These are phyloP conservation scores for Acromyrmex charruanus DNA, from an alignment of 1,140 invertebrate genomes.

Conservation along the genomic window DNA sequence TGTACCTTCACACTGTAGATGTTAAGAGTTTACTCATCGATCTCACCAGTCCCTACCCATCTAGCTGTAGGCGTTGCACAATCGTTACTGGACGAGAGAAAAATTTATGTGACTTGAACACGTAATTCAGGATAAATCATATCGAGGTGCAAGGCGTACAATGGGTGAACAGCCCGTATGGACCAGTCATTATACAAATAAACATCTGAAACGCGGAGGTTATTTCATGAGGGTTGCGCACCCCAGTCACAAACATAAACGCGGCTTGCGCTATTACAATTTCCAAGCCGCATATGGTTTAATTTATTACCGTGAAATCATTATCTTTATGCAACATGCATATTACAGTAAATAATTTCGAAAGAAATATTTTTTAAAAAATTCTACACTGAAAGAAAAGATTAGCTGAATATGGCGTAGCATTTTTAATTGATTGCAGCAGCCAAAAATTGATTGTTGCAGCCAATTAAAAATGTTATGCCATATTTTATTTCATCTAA, in stretches of 20 bases:
- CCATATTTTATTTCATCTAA: too few species aligned
- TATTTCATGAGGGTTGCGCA: slow-evolving; percentile 17
- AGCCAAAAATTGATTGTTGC: too few species aligned
- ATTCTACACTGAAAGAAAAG: too few species aligned
- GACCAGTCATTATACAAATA: slow-evolving; percentile 28
- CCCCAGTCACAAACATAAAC: slow-evolving; percentile 21
- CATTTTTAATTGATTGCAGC: too few species aligned
- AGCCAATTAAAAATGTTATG: too few species aligned
- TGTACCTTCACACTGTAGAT: not conserved
- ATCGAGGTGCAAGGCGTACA: slow-evolving; percentile 3
- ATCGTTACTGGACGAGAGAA: slow-evolving; percentile 23
- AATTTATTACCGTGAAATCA: slow-evolving; percentile 30
- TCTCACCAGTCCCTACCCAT: not conserved
- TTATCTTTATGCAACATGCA: not conserved
- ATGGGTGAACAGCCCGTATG: slow-evolving; percentile 16
- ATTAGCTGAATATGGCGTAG: too few species aligned
- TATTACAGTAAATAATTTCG: not conserved
- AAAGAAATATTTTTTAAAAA: not conserved
- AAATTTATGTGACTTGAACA: slow-evolving; percentile 33
- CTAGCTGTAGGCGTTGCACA: not conserved
- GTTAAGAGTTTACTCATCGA: not conserved
- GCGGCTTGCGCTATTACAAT: slow-evolving; percentile 25
- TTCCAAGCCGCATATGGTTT: slow-evolving; percentile 37
- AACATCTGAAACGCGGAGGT: slow-evolving; percentile 31
- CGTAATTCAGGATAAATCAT: slow-evolving; percentile 43